A percentile compares a stretch with the other conserved stretches of the same genome.
Evolutionary conservation across 2,888 invertebrate genomes (phyloP).

Genomic region (Junonia oenone): DNA sequence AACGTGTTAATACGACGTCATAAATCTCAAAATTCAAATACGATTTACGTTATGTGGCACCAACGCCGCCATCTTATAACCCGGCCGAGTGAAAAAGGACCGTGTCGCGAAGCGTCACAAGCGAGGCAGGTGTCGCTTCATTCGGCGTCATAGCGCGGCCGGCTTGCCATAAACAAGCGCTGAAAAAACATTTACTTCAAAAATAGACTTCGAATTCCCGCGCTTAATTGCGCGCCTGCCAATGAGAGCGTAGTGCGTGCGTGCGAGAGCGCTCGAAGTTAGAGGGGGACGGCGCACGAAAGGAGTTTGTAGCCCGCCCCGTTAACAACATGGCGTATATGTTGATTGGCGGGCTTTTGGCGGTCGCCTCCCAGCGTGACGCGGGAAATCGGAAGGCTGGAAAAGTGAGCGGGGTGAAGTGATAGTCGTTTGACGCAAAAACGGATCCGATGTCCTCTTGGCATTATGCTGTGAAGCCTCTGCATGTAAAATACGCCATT

Average conservation of each 20-base stretch:
- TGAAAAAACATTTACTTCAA: conserved; percentile 76
- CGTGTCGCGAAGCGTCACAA: conserved; percentile 25
- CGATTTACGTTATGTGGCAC: conserved; percentile 64
- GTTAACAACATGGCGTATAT: conserved; percentile 82
- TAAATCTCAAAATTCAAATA: conserved; percentile 49
- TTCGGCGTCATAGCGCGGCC: conserved; percentile 42
- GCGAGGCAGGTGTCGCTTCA: conserved; percentile 55
- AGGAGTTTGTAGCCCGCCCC: conserved; percentile 72
- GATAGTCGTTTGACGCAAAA: not conserved
- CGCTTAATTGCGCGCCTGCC: conserved; percentile 74
- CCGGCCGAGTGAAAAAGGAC: conserved; percentile 46
- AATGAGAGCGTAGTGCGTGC: conserved; percentile 61
- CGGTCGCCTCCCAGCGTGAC: conserved; percentile 50
- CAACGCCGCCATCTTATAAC: conserved; percentile 49
- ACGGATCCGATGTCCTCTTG: conserved; percentile 2
- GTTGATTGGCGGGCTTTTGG: conserved; percentile 79
- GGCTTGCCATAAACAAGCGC: conserved; percentile 56
- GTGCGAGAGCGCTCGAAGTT: conserved; percentile 57
- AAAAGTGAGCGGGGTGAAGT: conserved; percentile 28
- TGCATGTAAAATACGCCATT: conserved; percentile 8
- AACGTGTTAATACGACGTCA: conserved; percentile 62
- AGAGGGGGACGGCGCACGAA: conserved; percentile 49
- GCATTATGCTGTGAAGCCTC: conserved; percentile 2
- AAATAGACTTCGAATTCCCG: conserved; percentile 78
- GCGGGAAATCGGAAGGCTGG: conserved; percentile 60